Base-by-base conservation (phyloP, 1,140 invertebrate genomes). In the Meloidogyne exigua region DNA sequence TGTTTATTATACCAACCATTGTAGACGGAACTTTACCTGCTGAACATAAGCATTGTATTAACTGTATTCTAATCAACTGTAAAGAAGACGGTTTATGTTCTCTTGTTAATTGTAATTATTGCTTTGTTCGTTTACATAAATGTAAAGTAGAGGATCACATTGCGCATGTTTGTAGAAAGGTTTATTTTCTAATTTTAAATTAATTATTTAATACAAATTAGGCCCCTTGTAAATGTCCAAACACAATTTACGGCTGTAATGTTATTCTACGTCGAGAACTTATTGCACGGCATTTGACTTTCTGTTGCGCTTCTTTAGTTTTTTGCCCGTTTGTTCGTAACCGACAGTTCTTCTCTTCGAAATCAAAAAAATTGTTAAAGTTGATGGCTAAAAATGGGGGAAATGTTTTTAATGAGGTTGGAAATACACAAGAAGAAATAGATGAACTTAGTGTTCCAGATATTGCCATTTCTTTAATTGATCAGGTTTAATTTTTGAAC, bases 281-380 rank as follows among this genome's bases (percentile, higher is more conserved):
- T 23, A 32, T 73, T 15, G 39, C 62, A 26, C 11, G 26, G 9
- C 71, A 73, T 26, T 28, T 73, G 10, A 23, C 62, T 28, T 65
- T 64, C 4, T 73, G 71, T 73, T 36, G 57, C 13, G 71, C 71
- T 39, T 64, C 57, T 36, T 28, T 73, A 2, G 13, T 73, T 36
- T 36, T 70, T 62, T 73, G 71, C 18, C 71, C 71, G 12, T 73
- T 73, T 65, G 39, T 64, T 11, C 49, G 71, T 11, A 66, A 73
- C 26, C 71, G 71, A 42, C 71, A 73, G 12, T 73, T 73, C 26
- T 42, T 36, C 44, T 64, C 26, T 36, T 26, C 15, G 26, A 62
- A 36, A 23, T 23, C 71, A 11, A 73, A 73, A 63, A 73, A 18
- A 32, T 32, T 65, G 12, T 36, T 73, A 12, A 73, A 73, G 11